A percentile compares a stretch with the other conserved stretches of the same genome.
These are phyloP conservation scores for Aplidium turbinatum DNA, from an alignment of 23 tunicate genomes.

Conservation along the genomic window DNA sequence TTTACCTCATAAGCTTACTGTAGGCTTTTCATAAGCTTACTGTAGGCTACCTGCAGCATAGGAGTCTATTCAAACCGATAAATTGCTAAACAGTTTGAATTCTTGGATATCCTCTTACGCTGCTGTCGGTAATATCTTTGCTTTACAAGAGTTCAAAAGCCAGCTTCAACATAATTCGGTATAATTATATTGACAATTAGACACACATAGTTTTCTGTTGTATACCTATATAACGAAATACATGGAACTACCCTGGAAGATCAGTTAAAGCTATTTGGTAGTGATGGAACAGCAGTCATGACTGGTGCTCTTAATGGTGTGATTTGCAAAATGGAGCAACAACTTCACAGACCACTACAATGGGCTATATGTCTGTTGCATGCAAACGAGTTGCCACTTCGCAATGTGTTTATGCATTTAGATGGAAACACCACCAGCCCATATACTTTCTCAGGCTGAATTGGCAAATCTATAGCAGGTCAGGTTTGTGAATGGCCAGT, in stretches of 20 bases:
- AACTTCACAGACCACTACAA: conserved; percentile 27
- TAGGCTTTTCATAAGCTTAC: too few species aligned
- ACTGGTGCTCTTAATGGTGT: conserved; percentile 4
- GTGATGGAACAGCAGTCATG: conserved; percentile 19
- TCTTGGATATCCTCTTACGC: too few species aligned
- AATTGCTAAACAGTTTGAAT: too few species aligned
- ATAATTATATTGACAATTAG: too few species aligned
- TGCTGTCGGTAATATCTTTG: too few species aligned
- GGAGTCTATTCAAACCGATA: too few species aligned
- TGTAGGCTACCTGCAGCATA: too few species aligned
- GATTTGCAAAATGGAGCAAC: conserved; percentile 12
- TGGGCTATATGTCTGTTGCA: conserved; percentile 40
- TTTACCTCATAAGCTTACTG: too few species aligned
- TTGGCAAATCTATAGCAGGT: conserved; percentile 22
- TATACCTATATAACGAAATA: too few species aligned
- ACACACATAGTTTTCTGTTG: too few species aligned
- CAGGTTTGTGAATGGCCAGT: conserved; percentile 37
- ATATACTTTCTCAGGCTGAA: conserved; percentile 14
- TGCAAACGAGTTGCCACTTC: conserved; percentile 31
- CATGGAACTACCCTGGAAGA: neutral
- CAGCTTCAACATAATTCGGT: too few species aligned
- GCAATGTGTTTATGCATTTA: conserved; percentile 15
- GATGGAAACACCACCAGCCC: conserved; percentile 14
- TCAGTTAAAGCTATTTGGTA: neutral
- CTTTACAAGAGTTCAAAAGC: too few species aligned